Conservation (phyloP, 2,113 vertebrate genomes). For the Vanacampus margaritifer region DNA sequence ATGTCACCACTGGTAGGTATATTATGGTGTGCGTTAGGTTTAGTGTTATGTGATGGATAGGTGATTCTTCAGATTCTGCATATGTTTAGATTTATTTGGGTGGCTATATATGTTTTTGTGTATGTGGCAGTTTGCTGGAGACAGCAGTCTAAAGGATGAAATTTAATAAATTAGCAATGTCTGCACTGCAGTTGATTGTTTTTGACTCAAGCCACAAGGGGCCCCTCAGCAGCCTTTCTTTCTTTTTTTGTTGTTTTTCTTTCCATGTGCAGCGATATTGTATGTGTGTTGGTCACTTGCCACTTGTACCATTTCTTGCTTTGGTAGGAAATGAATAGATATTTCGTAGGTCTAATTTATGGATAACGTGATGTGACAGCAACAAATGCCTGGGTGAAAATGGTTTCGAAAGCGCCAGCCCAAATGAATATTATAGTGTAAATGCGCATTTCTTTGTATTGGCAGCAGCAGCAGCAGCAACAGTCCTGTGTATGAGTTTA, state of each 20-base stretch:
- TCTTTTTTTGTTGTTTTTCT: constrained; percentile 7
- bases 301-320: constrained; percentile 64
- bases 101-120: constrained; percentile 51
- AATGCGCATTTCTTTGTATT: constrained; percentile 93
- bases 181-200: constrained; percentile 91
- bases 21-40: too few species aligned
- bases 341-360: constrained; percentile 99
- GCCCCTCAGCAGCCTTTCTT: constrained; percentile 80
- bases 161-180: constrained; percentile 93
- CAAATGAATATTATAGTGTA: constrained; percentile 99
- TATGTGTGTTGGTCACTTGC: constrained; percentile 17
- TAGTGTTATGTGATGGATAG: neutral
- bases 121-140: constrained; percentile 63
- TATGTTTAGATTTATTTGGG: constrained; percentile 34
- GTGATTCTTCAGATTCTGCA: neutral
- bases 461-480: constrained; percentile 48
- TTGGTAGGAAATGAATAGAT: constrained; percentile 99
- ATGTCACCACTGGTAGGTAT: neutral
- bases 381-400: constrained; percentile 95
- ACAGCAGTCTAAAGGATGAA: constrained; percentile 91
- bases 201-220: constrained; percentile 89
- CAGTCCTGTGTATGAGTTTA: constrained; percentile 69
- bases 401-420: constrained; percentile 94
- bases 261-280: neutral
- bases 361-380: constrained; percentile 99